These are phyloP conservation scores for Selenia dentaria DNA, from an alignment of 2,888 invertebrate species.

Conservation along the genomic window DNA sequence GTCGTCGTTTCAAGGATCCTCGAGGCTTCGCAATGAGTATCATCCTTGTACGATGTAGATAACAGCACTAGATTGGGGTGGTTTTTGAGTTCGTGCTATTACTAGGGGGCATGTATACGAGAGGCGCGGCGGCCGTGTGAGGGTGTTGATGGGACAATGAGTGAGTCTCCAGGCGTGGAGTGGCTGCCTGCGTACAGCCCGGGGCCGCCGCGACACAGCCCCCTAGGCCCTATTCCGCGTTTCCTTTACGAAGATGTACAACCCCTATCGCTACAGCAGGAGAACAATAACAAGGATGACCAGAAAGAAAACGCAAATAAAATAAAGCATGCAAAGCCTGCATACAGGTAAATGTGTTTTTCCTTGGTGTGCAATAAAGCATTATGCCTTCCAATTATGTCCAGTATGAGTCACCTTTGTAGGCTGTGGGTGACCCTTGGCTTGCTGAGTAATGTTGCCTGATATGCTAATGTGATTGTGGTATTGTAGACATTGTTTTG, in stretches of 20 bases:
- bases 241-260: constrained; percentile 80
- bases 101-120: constrained; percentile 47
- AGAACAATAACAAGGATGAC: constrained; percentile 79
- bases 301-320: constrained; percentile 75
- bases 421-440: constrained; percentile 45
- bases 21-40: constrained; percentile 75
- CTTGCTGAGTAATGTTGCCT: constrained; percentile 26
- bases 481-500: constrained; percentile 20
- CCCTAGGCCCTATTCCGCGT: constrained; percentile 75
- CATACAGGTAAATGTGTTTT: constrained; percentile 77
- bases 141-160: constrained; percentile 72
- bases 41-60: constrained; percentile 73
- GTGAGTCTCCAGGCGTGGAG: constrained; percentile 80
- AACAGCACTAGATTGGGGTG: constrained; percentile 58
- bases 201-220: constrained; percentile 79
- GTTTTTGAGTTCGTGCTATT: constrained; percentile 45
- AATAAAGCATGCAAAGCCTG: constrained; percentile 84
- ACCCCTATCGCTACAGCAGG: constrained; percentile 66
- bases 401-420: constrained; percentile 27
- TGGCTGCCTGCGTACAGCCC: constrained; percentile 82
- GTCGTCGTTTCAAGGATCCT: constrained; percentile 77
- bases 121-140: constrained; percentile 18
- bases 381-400: constrained; percentile 29
- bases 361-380: constrained; percentile 32
- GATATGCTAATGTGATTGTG: constrained; percentile 31